phyloP scores from a whole-genome alignment of 2,888 invertebrate species.

The Leuctra nigra region DNA sequence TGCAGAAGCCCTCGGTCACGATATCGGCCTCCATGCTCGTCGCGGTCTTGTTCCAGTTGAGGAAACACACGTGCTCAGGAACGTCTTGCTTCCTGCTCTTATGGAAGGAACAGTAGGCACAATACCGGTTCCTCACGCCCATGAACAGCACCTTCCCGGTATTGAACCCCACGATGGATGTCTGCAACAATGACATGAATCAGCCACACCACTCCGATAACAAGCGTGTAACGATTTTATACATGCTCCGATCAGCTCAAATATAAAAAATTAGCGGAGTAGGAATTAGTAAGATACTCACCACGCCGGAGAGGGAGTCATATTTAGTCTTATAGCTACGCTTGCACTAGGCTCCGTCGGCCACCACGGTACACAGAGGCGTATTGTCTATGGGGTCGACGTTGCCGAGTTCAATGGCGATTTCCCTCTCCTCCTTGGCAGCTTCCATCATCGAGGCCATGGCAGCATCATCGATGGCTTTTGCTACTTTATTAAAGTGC shows the following conservation, averaged over 20 bases:
- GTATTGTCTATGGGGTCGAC: not conserved
- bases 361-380: not conserved
- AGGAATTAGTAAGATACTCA: no score
- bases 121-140: slow-evolving; percentile 12
- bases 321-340: slow-evolving; percentile 11
- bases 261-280: no score
- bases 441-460: not conserved
- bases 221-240: no score
- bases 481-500: not conserved
- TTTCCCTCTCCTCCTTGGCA: not conserved
- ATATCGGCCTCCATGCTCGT: slow-evolving; percentile 14
- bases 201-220: no score
- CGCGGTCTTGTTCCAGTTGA: slow-evolving; percentile 9
- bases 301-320: slow-evolving; percentile 6
- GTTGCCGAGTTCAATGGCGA: not conserved
- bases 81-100: not conserved
- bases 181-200: no score
- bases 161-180: slow-evolving; percentile 1
- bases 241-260: no score
- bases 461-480: slow-evolving; percentile 5
- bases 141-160: not conserved
- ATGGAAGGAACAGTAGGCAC: not conserved
- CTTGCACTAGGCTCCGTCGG: slow-evolving; percentile 1
- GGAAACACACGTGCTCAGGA: not conserved
- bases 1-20: not conserved